Base-by-base conservation (phyloP, 2,888 invertebrate species). In the Mythimna albipuncta region DNA sequence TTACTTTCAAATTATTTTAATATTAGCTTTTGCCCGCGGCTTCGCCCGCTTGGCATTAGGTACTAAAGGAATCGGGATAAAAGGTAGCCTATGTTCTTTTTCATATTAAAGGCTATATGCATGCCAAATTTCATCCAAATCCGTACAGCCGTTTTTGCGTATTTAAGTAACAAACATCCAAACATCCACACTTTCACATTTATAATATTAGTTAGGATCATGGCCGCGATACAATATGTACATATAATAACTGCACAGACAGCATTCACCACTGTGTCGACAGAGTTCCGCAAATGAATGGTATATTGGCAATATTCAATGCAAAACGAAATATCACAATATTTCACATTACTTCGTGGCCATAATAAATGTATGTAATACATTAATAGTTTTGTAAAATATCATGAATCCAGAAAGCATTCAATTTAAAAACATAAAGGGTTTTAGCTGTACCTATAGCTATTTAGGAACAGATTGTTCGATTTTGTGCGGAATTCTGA, bases 401-500 rank as follows among this genome's bases (percentile, higher is more conserved):
- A 4, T 19, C 11, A 64, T 41, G 21, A 52, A 26, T 16, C 16
- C 55, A 6, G 21, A 64, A 68, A n/a, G 5, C 64, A 41, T 79
- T 65, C 1, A 35, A 50, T 64, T 55, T 58, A 65, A 47, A 26
- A 54, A 58, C 50, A 35, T 54, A n/a, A 73, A 64, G 50, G 21
- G 35, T 47, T 67, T 19, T 19, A n/a, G 50, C 21, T 16, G 10
- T 11, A n/a, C n/a, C n/a, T n/a, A 16, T 52, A 38, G 21, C 19
- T 74, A 16, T 67, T 19, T 55, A 26, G 44, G 38, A 59, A 74
- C 50, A 38, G 11, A 52, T 47, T 68, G 44, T 72, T 50, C 32
- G 7, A 52, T 61, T 61, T 79, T 74, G 50, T 19, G 26, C 54
- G n/a, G 32, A 59, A 62, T 63, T 72, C n/a, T 63, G 52, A 65